Evolutionary conservation across 2,888 invertebrate species (phyloP), one percentile per base, ranked within the genome.

Genomic region (Melanostoma scalare): DNA sequence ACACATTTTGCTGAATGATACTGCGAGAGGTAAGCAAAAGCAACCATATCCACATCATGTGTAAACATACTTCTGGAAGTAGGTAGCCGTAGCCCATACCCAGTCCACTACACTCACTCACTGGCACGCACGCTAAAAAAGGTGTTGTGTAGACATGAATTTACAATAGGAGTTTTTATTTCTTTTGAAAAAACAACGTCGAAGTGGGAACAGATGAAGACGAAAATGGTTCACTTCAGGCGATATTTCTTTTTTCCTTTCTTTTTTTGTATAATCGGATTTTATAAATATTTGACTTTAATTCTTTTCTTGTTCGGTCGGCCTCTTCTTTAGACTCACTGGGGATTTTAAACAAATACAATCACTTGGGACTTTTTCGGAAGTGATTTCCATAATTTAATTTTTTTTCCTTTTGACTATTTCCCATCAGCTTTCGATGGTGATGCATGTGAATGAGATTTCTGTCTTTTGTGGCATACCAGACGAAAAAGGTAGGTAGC

Each of bases 61-160:
- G 69, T 69, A 69, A 69, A 58, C 48, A 69, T 36, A 48, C 69
- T 69, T 69, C 69, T 69, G 48, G 63, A 63, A 33, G 44, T 53
- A 53, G 67, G 67, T 53, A 53, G 35, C 38, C 30, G 67, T 53
- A 53, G 20, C 20, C 20, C 20, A 20, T 20, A 20, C 20, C 20
- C 20, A 20, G 20, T 20, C 20, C 20, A 20, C 20, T 20, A 20
- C 20, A 20, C 20, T 20, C 20, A 20, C 20, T 20, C 20, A 36
- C 61, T 63, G 20, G 38, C 63, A 50, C 50, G 38, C 50, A n/a
- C 61, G 20, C 20, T 20, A 20, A 20, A 48, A 48, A 63, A 48
- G 61, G 36, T 36, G 61, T 38, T 61, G 6, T 46, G 6, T 42
- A n/a, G 20, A 20, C 20, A 20, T 20, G 20, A 20, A 20, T 20